Evolutionary conservation across 2,113 vertebrate genomes (phyloP).

Genomic region (Eulemur rufifrons): DNA sequence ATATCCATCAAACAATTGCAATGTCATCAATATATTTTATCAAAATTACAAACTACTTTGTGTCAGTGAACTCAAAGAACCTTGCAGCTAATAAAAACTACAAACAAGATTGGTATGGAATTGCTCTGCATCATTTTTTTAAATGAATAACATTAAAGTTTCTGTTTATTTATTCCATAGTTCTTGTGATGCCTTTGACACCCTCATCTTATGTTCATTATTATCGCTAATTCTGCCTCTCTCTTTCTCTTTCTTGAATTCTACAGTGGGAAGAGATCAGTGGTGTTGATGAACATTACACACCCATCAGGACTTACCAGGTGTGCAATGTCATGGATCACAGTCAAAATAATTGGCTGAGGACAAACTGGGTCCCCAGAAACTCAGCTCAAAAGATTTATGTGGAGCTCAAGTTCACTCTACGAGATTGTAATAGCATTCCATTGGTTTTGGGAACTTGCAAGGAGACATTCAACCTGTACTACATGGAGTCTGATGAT

Average conservation of each 20-base stretch:
- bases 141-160: neutral
- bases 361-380: slow-evolving; percentile 98
- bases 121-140: neutral
- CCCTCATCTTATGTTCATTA: neutral
- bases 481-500: slow-evolving; percentile 96
- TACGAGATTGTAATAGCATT: slow-evolving; percentile 99
- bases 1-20: neutral
- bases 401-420: slow-evolving; percentile 98
- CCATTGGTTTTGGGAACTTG: slow-evolving; percentile 97
- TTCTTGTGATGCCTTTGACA: neutral
- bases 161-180: neutral
- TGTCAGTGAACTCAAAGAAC: neutral
- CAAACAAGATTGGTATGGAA: neutral
- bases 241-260: neutral
- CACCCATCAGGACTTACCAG: slow-evolving; percentile 98
- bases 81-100: neutral
- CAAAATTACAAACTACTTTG: neutral
- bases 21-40: neutral
- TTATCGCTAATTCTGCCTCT: slow-evolving; percentile 9
- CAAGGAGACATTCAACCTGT: slow-evolving; percentile 99
- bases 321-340: slow-evolving; percentile 99
- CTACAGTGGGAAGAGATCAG: slow-evolving; percentile 99
- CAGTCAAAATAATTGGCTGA: slow-evolving; percentile 99
- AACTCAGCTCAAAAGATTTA: slow-evolving; percentile 98
- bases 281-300: slow-evolving; percentile 98